phyloP scores from a whole-genome alignment of 1,140 invertebrate genomes.

The Microplitis mediator region DNA sequence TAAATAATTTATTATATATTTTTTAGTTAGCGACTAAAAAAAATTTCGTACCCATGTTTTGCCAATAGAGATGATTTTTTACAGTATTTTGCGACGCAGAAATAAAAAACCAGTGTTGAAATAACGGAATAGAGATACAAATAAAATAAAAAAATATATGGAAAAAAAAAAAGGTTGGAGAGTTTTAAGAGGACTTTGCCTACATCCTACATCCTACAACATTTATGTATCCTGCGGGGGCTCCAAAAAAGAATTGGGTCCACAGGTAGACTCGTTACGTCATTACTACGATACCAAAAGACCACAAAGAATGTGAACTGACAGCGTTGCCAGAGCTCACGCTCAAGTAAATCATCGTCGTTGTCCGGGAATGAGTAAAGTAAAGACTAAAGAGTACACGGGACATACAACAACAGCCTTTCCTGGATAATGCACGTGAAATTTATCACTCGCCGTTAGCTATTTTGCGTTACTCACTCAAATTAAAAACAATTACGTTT shows the following conservation, averaged over 20 bases:
- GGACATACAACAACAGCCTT: conserved; percentile 3
- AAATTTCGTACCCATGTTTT: too few relatives aligned
- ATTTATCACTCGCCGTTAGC: conserved; percentile 28
- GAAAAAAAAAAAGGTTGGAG: neutral
- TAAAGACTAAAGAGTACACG: too few relatives aligned
- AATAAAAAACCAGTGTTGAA: neutral
- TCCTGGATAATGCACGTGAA: conserved; percentile 19
- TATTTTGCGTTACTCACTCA: conserved; percentile 13
- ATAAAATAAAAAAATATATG: neutral
- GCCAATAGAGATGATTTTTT: too few relatives aligned
- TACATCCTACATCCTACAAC: conserved; percentile 14
- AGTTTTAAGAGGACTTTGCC: conserved; percentile 26
- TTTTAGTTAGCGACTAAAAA: too few relatives aligned
- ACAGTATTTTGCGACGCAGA: neutral
- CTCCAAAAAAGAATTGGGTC: conserved; percentile 46
- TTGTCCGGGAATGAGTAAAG: conserved; percentile 42
- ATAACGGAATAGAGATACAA: neutral
- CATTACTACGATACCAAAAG: conserved; percentile 49
- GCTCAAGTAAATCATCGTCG: conserved; percentile 41
- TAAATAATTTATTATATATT: too few relatives aligned
- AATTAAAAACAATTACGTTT: conserved; percentile 18
- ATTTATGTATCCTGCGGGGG: conserved; percentile 13
- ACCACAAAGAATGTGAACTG: conserved; percentile 51
- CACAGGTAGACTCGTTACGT: conserved; percentile 59
- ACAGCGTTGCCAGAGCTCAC: conserved; percentile 35